These are phyloP conservation scores for Oconnorella tubifera DNA, from an alignment of 2,888 invertebrate genomes.

Conservation along the genomic window DNA sequence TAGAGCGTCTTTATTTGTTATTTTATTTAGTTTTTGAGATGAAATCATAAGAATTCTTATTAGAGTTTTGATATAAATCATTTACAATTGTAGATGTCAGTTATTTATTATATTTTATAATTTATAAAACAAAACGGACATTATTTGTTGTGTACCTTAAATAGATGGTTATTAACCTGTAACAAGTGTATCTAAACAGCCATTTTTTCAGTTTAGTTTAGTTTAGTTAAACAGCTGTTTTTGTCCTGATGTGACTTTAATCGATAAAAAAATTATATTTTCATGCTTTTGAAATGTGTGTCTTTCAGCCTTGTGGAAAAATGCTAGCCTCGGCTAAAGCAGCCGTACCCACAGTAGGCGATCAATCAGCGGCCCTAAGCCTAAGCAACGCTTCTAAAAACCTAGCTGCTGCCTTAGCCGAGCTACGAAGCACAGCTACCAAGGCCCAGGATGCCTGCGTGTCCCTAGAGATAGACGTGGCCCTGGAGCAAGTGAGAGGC, in stretches of 20 bases:
- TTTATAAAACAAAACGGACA: too few relatives aligned
- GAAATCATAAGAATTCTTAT: not conserved
- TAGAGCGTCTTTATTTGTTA: conserved; percentile 8
- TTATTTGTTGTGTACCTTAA: too few relatives aligned
- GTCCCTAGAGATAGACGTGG: conserved; percentile 72
- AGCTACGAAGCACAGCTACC: conserved; percentile 63
- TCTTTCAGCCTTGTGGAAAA: conserved; percentile 58
- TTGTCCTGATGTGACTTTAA: too few relatives aligned
- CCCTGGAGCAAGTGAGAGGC: conserved; percentile 74
- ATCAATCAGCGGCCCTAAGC: conserved; percentile 73
- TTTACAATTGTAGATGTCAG: too few relatives aligned
- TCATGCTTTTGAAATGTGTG: not conserved
- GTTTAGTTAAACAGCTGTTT: too few relatives aligned
- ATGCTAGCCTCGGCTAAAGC: conserved; percentile 75
- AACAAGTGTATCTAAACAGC: too few relatives aligned
- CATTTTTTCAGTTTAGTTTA: too few relatives aligned
- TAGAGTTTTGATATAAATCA: too few relatives aligned
- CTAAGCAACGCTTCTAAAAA: conserved; percentile 70
- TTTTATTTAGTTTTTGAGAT: not conserved
- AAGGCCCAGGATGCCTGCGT: conserved; percentile 57
- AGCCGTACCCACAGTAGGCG: conserved; percentile 76
- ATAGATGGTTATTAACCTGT: too few relatives aligned
- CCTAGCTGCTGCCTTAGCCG: conserved; percentile 62
- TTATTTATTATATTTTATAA: too few relatives aligned
- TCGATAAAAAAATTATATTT: conserved; percentile 2